These are phyloP conservation scores for Pentamera pediparva DNA, from an alignment of 53 echinoderm and acorn worm species.

Conservation along the genomic window DNA sequence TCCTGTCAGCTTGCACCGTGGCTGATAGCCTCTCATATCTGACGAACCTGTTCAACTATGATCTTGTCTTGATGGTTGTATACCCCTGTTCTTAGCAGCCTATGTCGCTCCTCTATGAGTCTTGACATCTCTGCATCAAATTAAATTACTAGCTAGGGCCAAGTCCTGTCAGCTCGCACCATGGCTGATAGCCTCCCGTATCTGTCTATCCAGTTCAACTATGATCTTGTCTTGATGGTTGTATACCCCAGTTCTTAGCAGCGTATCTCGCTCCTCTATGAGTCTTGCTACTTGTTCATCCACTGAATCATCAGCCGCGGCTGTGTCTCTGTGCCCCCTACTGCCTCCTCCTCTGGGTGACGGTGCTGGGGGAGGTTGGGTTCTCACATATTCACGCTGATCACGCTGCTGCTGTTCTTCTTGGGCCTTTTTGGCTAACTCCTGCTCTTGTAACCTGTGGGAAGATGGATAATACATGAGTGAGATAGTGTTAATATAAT, in stretches of 20 bases:
- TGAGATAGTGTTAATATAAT: no score
- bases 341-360: background rate
- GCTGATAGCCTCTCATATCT: conserved; percentile 76
- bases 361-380: background rate
- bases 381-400: background rate
- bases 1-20: no score
- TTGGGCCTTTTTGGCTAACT: conserved; percentile 46
- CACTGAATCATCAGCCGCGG: conserved; percentile 17
- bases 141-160: no score
- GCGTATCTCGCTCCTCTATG: conserved; percentile 92
- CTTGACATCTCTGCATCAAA: no score
- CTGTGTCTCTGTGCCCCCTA: background rate
- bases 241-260: conserved; percentile 89
- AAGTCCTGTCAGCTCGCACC: no score
- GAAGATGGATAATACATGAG: background rate
- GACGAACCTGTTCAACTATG: conserved; percentile 76
- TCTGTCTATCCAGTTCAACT: conserved; percentile 80
- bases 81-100: conserved; percentile 82
- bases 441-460: conserved; percentile 67
- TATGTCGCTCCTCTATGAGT: conserved; percentile 95
- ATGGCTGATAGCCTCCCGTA: conserved; percentile 73
- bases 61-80: conserved; percentile 94
- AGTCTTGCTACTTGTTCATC: conserved; percentile 86
- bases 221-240: conserved; percentile 93
- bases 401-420: conserved; percentile 17